Conservation (phyloP, 35 echinoderm and acorn worm genomes). For the Anneissia japonica region DNA sequence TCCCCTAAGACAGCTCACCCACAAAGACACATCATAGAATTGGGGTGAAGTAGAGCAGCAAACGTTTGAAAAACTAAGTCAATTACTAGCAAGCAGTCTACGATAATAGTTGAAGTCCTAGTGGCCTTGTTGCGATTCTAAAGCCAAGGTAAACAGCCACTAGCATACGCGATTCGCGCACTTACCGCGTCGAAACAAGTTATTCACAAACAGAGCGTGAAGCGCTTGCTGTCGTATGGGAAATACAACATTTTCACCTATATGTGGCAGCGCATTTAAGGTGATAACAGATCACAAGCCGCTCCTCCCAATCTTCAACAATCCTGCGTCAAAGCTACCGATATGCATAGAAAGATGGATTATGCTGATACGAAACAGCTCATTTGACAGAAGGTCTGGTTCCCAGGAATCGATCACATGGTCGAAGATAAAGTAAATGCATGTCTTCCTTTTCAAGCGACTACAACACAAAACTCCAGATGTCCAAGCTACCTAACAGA, state of each 20-base stretch:
- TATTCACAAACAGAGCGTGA: conserved; percentile 64
- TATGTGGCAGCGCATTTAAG: conserved; percentile 48
- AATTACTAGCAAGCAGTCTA: conserved; percentile 8
- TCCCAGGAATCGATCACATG: not conserved
- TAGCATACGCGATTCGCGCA: too few relatives aligned
- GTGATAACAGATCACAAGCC: conserved; percentile 84
- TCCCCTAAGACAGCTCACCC: conserved; percentile 55
- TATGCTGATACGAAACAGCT: conserved; percentile 32
- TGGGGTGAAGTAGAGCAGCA: conserved; percentile 18
- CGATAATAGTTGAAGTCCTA: too few relatives aligned
- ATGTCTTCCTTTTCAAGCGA: not conserved
- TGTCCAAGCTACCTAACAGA: conserved; percentile 43
- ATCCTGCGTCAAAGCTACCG: conserved; percentile 50
- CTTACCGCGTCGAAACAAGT: conserved; percentile 18
- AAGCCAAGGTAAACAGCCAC: too few relatives aligned
- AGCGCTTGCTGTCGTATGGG: conserved; percentile 76
- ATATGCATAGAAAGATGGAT: conserved; percentile 77
- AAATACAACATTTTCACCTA: conserved; percentile 62
- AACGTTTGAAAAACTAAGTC: conserved; percentile 46
- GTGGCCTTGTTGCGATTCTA: too few relatives aligned
- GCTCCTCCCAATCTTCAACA: conserved; percentile 67
- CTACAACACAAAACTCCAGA: conserved; percentile 7
- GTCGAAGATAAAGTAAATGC: not conserved
- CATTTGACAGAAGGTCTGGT: conserved; percentile 12
- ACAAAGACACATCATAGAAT: not conserved